Evolutionary conservation across 2,888 invertebrate genomes (phyloP), one percentile per base, ranked within the genome.

Genomic region (Heliconius hortense): DNA sequence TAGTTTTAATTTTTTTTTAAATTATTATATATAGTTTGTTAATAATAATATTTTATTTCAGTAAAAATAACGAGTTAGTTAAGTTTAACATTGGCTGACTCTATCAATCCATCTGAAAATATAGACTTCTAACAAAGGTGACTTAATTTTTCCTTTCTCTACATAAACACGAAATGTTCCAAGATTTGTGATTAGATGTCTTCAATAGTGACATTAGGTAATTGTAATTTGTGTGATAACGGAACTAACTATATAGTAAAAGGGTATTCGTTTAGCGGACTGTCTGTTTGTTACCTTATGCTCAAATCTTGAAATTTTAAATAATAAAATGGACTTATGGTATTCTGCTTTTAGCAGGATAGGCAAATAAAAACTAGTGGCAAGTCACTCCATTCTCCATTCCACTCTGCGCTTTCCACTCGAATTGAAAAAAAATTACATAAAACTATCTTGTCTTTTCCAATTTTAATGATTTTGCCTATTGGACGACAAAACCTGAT

Each of bases 191-290:
- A 53, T 70, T 64, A 69, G 62, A 43, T 31, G 53, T 67, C 68
- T 68, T 63, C 28, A 69, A 64, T 73, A 73, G 67, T 43, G 13
- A 62, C 63, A 69, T 67, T 68, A 72, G 72, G 4, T 63, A 56
- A 66, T 72, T 72, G 71, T 75, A 72, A 72, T 70, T 63, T 59
- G 71, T 72, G 75, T 75, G 72, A 63, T 72, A 75, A 59, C 71
- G 71, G 24, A 71, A 64, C 64, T 71, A 59, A 75, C 8, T 71
- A 63, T 15, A 13, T n/a, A 39, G 39, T 28, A 21, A 26, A 18
- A 59, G 60, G 67, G 39, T 74, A 35, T 68, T 69, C 43, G 74
- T 60, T 24, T 24, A 13, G 53, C 74, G 74, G 60, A 24, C 60
- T 35, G n/a, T 60, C 13, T 60, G 15, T 26, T 26, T 15, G 15